Evolutionary conservation across 1,140 invertebrate species (phyloP), one percentile per base, ranked within the genome.

Genomic region (Pseudoatta argentina): DNA sequence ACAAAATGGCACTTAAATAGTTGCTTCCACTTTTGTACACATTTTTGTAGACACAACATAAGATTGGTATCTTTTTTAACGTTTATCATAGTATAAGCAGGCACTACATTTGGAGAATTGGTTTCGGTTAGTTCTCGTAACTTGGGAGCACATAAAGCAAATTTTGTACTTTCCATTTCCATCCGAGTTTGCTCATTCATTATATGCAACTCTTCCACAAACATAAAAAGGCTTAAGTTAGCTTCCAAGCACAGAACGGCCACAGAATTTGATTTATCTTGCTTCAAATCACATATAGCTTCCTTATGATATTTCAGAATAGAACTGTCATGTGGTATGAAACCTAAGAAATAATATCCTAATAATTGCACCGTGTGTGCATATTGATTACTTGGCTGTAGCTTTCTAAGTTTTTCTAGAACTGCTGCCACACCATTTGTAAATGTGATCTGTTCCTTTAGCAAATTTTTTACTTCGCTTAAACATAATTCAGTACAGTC

Each of bases 41-140:
- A 77, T 12, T 73, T 44, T 27, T 91, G 77, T 48, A 95, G 81
- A 34, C 85, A 67, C 10, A 69, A 59, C 57, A 88, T 75, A 27
- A 94, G 64, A 44, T 78, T 88, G 3, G 72, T 73, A 72, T 94
- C 92, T 59, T 92, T 88, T 18, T 88, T 87, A 5, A 94, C 88
- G 63, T 92, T 93, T 63, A 95, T 93, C 39, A 91, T 91, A 3
- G 82, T 92, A 81, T 94, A 95, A 39, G 92, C 89, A 27, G 94
- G 93, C 10, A 93, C 90, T 64, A 94, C 83, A 59, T 91, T 82
- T 21, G 86, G 76, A 51, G 89, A 88, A 27, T 91, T 77, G 66
- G 90, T 89, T 61, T 88, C 77, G 0, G 16, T 16, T 21, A 88
- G 69, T 67, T 91, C 76, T 78, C 69, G 77, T 27, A 66, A 0